Base-by-base conservation (phyloP, 1,140 invertebrate genomes). In the Heliconius himera region DNA sequence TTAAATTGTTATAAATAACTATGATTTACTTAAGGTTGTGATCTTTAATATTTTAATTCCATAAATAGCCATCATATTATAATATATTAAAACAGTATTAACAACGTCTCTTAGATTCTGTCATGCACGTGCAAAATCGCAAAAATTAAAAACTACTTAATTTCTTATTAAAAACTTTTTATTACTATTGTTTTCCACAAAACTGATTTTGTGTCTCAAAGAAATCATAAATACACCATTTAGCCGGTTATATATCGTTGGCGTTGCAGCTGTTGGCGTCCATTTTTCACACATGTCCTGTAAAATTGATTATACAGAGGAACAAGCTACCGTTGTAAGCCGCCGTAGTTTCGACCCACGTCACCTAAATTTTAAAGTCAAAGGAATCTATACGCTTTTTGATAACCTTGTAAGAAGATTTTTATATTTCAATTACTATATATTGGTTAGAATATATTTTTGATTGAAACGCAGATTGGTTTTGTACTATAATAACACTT, bases 401-500 rank as follows among this genome's bases (percentile, higher is more conserved):
- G 41, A 46, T 11, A 60, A 22, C 8, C 26, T 3, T 66, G 26
- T 26, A 66, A 29, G 26, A 66, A 66, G 3, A 66, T 29, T 60
- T n/a, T 60, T 60, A 13, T 22, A 60, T 60, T 60, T 66, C 60
- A 29, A n/a, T 66, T 66, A 66, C 26, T 8, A 66, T 16, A 18
- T 29, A 66, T 29, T 66, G 60, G 60, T 29, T 29, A 79, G 33
- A 71, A 73, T 73, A 76, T 49, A 49, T 73, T 78, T 79, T 60
- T 76, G 81, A 80, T 80, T 82, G 80, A 79, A 80, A 76, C 77
- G 22, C 60, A 79, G 79, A 84, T 82, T 84, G 79, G 80, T 81
- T 84, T 82, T 89, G 83, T 83, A 88, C 81, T 89, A 87, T 88
- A 87, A 87, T 84, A 89, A 88, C 87, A 91, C 87, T 89, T 91